A percentile compares a stretch with the other conserved stretches of the same genome.
Evolutionary conservation across 2,797 vertebrate genomes (phyloP).

Genomic region (Sebastes baramenuke): DNA sequence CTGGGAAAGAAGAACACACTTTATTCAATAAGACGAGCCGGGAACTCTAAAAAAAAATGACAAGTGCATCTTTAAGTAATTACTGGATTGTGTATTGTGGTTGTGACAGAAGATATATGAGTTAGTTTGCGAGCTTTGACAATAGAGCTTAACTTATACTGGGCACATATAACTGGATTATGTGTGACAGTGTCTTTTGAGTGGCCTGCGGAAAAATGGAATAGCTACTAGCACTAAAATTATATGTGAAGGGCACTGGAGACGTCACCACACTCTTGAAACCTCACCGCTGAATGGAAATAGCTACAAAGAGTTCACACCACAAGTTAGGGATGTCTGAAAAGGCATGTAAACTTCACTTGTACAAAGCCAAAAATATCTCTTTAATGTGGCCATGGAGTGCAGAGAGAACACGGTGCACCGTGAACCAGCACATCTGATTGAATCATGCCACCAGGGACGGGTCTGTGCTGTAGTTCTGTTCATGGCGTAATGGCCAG

Average conservation of each 20-base stretch:
- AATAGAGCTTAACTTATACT: neutral
- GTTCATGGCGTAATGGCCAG: neutral
- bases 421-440: neutral
- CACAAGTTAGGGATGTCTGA: conserved; percentile 38
- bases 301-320: conserved; percentile 51
- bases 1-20: conserved; percentile 71
- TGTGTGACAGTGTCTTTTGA: neutral
- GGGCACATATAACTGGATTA: neutral
- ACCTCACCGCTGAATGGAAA: conserved; percentile 33
- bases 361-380: conserved; percentile 5
- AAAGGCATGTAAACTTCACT: conserved; percentile 29
- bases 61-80: neutral
- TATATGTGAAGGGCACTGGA: conserved; percentile 42
- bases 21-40: neutral
- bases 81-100: neutral
- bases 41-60: neutral
- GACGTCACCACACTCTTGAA: conserved; percentile 40
- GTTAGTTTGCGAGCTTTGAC: neutral
- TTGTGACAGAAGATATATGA: neutral
- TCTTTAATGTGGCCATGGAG: conserved; percentile 43
- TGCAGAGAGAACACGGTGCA: conserved; percentile 5
- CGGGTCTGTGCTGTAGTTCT: neutral
- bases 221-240: conserved; percentile 35
- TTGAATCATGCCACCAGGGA: neutral
- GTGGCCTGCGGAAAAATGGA: conserved; percentile 41